Evolutionary conservation across 2,888 invertebrate genomes (phyloP), one percentile per base, ranked within the genome.

Genomic region (Ectemnius lituratus): DNA sequence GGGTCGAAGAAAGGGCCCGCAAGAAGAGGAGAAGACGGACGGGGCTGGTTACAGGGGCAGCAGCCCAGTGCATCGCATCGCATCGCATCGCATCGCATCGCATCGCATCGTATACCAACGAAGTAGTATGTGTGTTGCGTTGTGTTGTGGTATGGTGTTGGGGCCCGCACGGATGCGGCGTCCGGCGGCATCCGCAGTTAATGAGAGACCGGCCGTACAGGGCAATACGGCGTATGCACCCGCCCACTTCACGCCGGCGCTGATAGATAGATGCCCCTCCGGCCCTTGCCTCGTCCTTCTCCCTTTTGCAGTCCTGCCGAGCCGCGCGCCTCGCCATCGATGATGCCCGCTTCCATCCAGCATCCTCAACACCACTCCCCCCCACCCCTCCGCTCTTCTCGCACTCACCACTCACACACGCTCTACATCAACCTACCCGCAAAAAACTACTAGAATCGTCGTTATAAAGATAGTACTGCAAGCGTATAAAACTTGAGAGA

Each of bases 181-280:
- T 93, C 91, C 82, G 94, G 90, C 78, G 93, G 92, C 80, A 92
- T 92, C 85, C 74, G 91, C 91, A 89, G 89, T 89, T 90, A 90
- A 90, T 90, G 89, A 90, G 90, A 90, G 90, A 90, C 90, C 90
- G 87, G 90, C 89, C 88, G 87, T 87, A 88, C 88, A 87, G 87
- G 87, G 88, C 90, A 88, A 89, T 89, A 90, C 87, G 86, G 88
- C 89, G 89, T 88, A 88, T 88, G 90, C 89, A 86, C 89, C 90
- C 90, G 90, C 90, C 90, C 89, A 91, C 89, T 90, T 91, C 91
- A 88, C 91, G 90, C 88, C 90, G 89, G 89, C 90, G 90, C 91
- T 90, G 90, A 90, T 91, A 90, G 90, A 90, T 90, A 90, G 90
- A 89, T 89, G 90, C 88, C 87, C 89, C 89, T 86, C 86, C 85